Percentiles rank a stretch among this genome's conserved stretches.
Conservation (phyloP, 2,113 vertebrate species). For the Thinocorus orbignyianus region DNA sequence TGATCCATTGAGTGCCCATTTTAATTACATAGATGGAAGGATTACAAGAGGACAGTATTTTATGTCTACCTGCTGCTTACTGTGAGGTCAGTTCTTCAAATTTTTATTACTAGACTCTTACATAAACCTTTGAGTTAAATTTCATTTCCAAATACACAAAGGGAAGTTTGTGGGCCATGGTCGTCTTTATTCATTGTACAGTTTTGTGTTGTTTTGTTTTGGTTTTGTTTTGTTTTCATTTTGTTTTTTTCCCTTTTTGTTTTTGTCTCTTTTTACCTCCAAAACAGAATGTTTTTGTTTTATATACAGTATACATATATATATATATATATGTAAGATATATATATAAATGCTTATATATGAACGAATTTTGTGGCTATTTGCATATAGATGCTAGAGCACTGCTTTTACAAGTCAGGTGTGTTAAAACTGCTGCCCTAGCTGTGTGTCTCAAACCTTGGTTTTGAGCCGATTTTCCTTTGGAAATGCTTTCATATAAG, state of each 20-base stretch:
- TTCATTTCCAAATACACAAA: slow-evolving; percentile 84
- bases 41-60: slow-evolving; percentile 98
- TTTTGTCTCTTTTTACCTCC: slow-evolving; percentile 71
- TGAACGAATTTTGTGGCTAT: slow-evolving; percentile 66
- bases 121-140: slow-evolving; percentile 87
- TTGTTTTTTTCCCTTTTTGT: slow-evolving; percentile 55
- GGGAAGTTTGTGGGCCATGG: slow-evolving; percentile 85
- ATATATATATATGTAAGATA: neutral
- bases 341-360: neutral
- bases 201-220: slow-evolving; percentile 71
- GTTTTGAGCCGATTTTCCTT: slow-evolving; percentile 74
- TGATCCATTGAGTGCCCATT: slow-evolving; percentile 98
- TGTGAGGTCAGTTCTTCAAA: slow-evolving; percentile 99
- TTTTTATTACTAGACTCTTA: slow-evolving; percentile 95
- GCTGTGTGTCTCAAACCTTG: slow-evolving; percentile 64
- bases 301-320: slow-evolving; percentile 58
- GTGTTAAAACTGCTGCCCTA: slow-evolving; percentile 63
- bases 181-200: slow-evolving; percentile 80
- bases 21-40: slow-evolving; percentile 99
- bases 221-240: slow-evolving; percentile 43
- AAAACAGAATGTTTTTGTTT: slow-evolving; percentile 71
- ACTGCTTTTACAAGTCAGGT: slow-evolving; percentile 53
- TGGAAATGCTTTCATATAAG: slow-evolving; percentile 78
- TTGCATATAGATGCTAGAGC: slow-evolving; percentile 66
- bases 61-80: slow-evolving; percentile 98